These are phyloP conservation scores for Dromiciops gliroides DNA, from an alignment of 2,113 vertebrate genomes.

Conservation along the genomic window DNA sequence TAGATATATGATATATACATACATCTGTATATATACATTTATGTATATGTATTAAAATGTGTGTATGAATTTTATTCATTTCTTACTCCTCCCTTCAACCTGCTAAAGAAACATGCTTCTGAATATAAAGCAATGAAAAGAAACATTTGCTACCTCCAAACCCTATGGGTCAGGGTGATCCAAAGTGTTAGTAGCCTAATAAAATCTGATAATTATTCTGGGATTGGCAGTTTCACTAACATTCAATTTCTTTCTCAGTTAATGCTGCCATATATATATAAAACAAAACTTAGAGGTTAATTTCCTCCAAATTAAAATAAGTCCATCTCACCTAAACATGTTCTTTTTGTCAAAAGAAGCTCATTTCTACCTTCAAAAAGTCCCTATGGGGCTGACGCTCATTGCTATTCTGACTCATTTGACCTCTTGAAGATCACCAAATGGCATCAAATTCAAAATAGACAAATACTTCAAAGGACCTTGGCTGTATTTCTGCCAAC, in stretches of 20 bases:
- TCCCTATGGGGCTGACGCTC: not conserved
- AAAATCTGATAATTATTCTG: not conserved
- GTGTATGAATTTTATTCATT: not conserved
- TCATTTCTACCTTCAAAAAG: not conserved
- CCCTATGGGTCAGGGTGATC: too few species aligned
- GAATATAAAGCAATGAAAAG: not conserved
- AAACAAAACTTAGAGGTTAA: not conserved
- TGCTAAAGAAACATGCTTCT: not conserved
- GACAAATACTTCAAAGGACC: not conserved
- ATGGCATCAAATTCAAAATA: not conserved
- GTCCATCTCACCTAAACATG: not conserved
- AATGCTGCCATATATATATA: not conserved
- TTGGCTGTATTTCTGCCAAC: not conserved
- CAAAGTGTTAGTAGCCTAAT: not conserved
- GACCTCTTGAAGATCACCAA: not conserved
- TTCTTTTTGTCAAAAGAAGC: not conserved
- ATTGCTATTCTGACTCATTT: not conserved
- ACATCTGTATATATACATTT: not conserved
- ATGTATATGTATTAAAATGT: not conserved
- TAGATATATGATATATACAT: not conserved
- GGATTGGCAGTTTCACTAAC: not conserved
- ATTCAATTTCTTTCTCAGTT: not conserved
- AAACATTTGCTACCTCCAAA: not conserved
- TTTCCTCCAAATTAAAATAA: not conserved
- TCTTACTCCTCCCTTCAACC: not conserved